phyloP scores from a whole-genome alignment of 2,113 vertebrate genomes.

The Indicator maculatus region DNA sequence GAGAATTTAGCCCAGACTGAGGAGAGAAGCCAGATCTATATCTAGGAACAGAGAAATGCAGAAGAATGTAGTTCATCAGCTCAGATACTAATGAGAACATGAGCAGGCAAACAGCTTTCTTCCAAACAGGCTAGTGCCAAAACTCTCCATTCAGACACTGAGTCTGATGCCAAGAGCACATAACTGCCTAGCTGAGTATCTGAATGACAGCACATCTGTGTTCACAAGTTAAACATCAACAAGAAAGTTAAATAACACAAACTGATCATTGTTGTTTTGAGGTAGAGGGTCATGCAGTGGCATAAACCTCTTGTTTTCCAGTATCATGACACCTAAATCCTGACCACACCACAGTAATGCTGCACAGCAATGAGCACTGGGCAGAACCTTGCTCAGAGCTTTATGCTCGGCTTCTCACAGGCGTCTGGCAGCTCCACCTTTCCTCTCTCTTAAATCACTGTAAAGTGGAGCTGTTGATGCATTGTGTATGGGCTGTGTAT shows the following conservation, averaged over 20 bases:
- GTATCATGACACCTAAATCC: background rate
- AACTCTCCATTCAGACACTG: background rate
- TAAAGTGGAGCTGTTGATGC: background rate
- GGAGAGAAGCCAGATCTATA: slow-evolving; percentile 15
- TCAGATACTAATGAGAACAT: slow-evolving; percentile 35
- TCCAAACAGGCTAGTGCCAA: background rate
- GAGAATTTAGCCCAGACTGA: background rate
- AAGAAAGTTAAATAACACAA: background rate
- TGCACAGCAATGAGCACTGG: background rate
- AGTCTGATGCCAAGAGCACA: background rate
- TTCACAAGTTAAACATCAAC: background rate
- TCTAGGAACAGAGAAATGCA: slow-evolving; percentile 5
- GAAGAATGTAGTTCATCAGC: slow-evolving; percentile 24
- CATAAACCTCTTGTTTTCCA: background rate
- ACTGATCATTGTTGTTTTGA: background rate
- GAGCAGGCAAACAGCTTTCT: slow-evolving; percentile 25
- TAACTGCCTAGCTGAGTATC: slow-evolving; percentile 6
- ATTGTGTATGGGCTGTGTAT: background rate
- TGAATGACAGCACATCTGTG: background rate
- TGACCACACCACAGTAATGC: accelerated
- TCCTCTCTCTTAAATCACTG: background rate
- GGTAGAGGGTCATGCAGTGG: background rate
- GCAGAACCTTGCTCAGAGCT: background rate
- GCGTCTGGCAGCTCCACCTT: background rate
- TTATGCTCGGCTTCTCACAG: background rate